These are phyloP conservation scores for Riptortus pedestris DNA, from an alignment of 1,140 invertebrate species.

Conservation along the genomic window DNA sequence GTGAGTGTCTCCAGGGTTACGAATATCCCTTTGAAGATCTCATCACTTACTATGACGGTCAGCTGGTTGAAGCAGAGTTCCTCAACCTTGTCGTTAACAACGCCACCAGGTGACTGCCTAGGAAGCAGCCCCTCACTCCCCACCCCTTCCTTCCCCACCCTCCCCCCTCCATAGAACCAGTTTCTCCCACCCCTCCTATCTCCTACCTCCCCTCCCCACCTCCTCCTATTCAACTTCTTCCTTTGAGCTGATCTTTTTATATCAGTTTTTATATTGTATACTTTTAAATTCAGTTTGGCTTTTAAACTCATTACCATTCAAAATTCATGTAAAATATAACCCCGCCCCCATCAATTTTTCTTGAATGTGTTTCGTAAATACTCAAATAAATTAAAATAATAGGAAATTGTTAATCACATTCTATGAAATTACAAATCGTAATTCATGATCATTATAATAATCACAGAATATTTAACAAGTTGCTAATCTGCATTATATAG, in stretches of 20 bases:
- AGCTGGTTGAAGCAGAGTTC: constrained; percentile 90
- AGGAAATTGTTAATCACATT: no score
- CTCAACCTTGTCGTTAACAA: constrained; percentile 68
- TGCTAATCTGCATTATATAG: no score
- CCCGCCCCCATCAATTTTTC: no score
- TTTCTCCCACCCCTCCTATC: constrained; percentile 17
- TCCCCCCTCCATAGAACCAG: constrained; percentile 9
- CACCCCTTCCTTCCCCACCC: constrained; percentile 19
- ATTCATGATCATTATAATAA: no score
- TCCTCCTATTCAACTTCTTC: constrained; percentile 11
- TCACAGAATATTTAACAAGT: no score
- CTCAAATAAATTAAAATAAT: no score
- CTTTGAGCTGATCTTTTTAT: neutral
- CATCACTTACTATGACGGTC: constrained; percentile 92
- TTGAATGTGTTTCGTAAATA: no score
- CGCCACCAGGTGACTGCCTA: constrained; percentile 50
- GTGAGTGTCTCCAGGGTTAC: constrained; percentile 92
- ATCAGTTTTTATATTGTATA: neutral
- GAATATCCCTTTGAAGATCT: constrained; percentile 94
- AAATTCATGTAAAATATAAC: no score
- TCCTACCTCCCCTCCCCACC: constrained; percentile 2
- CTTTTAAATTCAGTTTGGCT: neutral
- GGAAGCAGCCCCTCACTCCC: constrained; percentile 10
- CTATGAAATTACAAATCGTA: no score
- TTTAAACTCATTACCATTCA: neutral